These are phyloP conservation scores for Otus scops DNA, from an alignment of 2,797 vertebrate genomes.

Conservation along the genomic window DNA sequence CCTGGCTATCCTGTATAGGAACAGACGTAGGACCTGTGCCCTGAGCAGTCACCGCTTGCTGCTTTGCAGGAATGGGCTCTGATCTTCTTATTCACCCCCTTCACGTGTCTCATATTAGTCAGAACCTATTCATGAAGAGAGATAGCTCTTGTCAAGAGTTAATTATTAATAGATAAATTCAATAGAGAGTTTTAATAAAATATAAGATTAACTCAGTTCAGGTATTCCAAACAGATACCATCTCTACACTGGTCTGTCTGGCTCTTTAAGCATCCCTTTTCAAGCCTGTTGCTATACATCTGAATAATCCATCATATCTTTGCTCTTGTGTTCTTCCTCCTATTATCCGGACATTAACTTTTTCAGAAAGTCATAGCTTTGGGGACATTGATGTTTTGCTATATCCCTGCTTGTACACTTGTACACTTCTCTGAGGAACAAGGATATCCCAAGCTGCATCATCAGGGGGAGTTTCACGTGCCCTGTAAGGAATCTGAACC, in stretches of 20 bases:
- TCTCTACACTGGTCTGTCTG: background rate
- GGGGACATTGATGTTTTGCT: background rate
- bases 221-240: background rate
- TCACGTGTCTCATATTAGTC: background rate
- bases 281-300: background rate
- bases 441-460: background rate
- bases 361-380: background rate
- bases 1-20: background rate
- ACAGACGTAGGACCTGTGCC: fast-evolving
- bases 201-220: background rate
- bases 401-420: background rate
- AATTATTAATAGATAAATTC: background rate
- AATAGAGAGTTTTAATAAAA: background rate
- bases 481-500: background rate
- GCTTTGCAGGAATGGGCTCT: background rate
- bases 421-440: fast-evolving
- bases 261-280: background rate
- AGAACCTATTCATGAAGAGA: background rate
- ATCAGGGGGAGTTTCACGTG: fast-evolving
- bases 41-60: background rate
- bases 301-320: background rate
- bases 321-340: background rate
- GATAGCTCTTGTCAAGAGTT: background rate
- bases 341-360: background rate
- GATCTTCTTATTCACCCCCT: background rate